Conservation (phyloP, 2,113 vertebrate genomes). For the Acinonyx jubatus region DNA sequence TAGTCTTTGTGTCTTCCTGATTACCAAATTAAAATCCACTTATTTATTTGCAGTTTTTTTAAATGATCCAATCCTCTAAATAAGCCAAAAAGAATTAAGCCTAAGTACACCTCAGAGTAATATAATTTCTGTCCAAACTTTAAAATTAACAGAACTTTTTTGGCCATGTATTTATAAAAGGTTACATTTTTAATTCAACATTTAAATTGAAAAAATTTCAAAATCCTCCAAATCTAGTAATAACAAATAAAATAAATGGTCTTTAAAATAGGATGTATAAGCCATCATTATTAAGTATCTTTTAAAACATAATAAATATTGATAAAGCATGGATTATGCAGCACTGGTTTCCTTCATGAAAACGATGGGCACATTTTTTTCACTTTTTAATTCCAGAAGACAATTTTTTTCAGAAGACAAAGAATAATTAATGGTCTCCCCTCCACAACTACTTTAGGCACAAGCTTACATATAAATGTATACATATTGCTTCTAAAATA, state of each 20-base stretch:
- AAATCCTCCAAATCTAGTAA: not conserved
- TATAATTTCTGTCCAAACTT: constrained; percentile 22
- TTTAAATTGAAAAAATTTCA: not conserved
- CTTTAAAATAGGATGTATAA: constrained; percentile 20
- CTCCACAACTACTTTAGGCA: constrained; percentile 29
- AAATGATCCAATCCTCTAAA: constrained; percentile 1
- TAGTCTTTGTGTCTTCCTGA: constrained; percentile 50
- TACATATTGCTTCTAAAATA: not conserved
- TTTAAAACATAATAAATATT: constrained; percentile 33
- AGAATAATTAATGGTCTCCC: not conserved
- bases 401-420: not conserved
- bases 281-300: not conserved
- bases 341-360: not conserved
- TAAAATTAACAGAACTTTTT: constrained; percentile 13
- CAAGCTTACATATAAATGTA: not conserved
- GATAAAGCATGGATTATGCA: not conserved
- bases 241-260: not conserved
- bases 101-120: not conserved
- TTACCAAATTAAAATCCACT: constrained; percentile 45
- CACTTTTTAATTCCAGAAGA: constrained; percentile 23
- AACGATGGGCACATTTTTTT: not conserved
- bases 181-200: constrained; percentile 7
- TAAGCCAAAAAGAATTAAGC: constrained; percentile 6
- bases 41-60: not conserved
- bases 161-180: not conserved